Evolutionary conservation across 2,888 invertebrate species (phyloP).

Genomic region (Hirtodrosophila duncani): DNA sequence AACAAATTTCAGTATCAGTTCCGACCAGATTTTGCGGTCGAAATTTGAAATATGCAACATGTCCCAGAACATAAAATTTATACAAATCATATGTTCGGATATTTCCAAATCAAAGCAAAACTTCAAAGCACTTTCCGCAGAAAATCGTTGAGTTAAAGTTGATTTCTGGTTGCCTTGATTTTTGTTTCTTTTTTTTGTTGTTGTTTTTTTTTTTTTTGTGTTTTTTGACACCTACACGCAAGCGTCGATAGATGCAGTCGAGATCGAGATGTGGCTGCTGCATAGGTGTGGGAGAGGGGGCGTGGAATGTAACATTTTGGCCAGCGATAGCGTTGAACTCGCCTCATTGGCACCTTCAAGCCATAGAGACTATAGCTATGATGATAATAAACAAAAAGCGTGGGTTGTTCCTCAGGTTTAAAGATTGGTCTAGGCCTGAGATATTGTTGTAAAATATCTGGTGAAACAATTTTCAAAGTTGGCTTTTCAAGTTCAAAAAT

Average conservation of each 20-base stretch:
- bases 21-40: constrained; percentile 10
- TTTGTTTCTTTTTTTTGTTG: constrained; percentile 7
- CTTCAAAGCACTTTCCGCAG: constrained; percentile 57
- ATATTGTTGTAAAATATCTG: constrained; percentile 5
- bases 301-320: constrained; percentile 37
- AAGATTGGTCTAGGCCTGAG: background rate
- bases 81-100: constrained; percentile 29
- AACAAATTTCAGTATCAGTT: constrained; percentile 3
- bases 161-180: constrained; percentile 1
- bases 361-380: constrained; percentile 25
- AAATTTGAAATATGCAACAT: constrained; percentile 21
- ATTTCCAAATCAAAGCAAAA: constrained; percentile 36
- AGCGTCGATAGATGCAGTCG: constrained; percentile 21
- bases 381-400: constrained; percentile 53
- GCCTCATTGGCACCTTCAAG: constrained; percentile 52
- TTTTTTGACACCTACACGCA: constrained; percentile 64
- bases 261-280: background rate
- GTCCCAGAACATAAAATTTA: constrained; percentile 12
- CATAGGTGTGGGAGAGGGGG: background rate
- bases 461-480: background rate
- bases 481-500: constrained; percentile 5
- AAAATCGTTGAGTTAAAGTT: constrained; percentile 26
- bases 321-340: constrained; percentile 44
- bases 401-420: constrained; percentile 51
- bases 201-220: constrained; percentile 12